Conservation (phyloP, 2,797 vertebrate genomes). For the Callimico goeldii region DNA sequence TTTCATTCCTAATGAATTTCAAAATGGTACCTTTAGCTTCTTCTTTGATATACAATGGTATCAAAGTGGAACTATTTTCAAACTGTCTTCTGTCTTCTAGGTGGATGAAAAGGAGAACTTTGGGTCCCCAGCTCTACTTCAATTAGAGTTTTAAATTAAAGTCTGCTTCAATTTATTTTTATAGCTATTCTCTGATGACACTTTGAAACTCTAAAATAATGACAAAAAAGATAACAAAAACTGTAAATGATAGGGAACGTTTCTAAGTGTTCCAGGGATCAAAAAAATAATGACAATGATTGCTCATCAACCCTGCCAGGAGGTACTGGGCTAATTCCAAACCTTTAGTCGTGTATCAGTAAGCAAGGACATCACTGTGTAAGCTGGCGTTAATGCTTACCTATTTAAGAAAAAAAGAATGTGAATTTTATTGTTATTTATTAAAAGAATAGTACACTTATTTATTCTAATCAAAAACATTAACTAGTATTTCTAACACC, state of each 20-base stretch:
- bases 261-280: neutral
- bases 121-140: neutral
- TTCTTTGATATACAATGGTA: neutral
- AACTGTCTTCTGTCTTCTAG: neutral
- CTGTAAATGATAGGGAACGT: neutral
- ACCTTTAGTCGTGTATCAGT: neutral
- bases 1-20: neutral
- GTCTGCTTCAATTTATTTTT: slow-evolving; percentile 33
- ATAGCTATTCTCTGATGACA: neutral
- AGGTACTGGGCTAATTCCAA: neutral
- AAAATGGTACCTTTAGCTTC: neutral
- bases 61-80: neutral
- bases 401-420: neutral
- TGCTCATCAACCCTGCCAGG: neutral
- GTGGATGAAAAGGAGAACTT: neutral
- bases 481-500: neutral
- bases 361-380: neutral
- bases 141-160: neutral
- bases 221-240: slow-evolving; percentile 8
- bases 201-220: slow-evolving; percentile 51
- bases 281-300: neutral
- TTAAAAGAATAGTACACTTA: neutral
- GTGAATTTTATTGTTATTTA: neutral
- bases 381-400: neutral
- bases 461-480: slow-evolving; percentile 33